Conservation (phyloP, 2,888 invertebrate species). For the Ryuthela nishihirai region DNA sequence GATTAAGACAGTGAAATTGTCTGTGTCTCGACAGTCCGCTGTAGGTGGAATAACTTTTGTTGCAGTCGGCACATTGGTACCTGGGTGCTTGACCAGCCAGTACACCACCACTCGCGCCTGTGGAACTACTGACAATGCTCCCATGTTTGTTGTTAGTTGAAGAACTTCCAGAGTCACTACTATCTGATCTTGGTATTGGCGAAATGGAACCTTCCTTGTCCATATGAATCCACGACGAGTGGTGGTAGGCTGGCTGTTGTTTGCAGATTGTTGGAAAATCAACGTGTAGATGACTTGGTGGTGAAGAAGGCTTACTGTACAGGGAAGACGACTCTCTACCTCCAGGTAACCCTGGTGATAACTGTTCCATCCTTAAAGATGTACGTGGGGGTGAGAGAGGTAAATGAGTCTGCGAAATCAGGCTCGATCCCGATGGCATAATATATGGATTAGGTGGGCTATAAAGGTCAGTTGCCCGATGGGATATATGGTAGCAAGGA, state of each 20-base stretch:
- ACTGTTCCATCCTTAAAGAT: too few species aligned
- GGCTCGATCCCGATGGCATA: not conserved
- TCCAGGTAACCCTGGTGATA: not conserved
- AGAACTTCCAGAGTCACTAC: constrained; percentile 19
- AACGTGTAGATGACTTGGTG: not conserved
- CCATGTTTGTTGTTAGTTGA: not conserved
- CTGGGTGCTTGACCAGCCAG: constrained; percentile 51
- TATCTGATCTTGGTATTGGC: constrained; percentile 13
- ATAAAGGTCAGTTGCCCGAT: constrained; percentile 8
- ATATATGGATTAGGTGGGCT: constrained; percentile 12
- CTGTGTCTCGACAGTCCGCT: constrained; percentile 95
- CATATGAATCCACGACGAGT: constrained; percentile 8
- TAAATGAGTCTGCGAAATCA: constrained; percentile 4
- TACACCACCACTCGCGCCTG: not conserved
- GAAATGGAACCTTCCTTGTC: constrained; percentile 22
- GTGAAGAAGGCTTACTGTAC: not conserved
- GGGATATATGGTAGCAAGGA: not conserved
- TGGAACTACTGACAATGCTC: constrained; percentile 1
- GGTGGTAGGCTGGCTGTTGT: not conserved
- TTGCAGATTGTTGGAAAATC: not conserved
- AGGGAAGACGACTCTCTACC: not conserved
- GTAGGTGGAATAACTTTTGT: constrained; percentile 92
- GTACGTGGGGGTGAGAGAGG: too few species aligned
- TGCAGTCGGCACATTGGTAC: constrained; percentile 88
- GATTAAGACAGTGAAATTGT: constrained; percentile 85